phyloP scores from a whole-genome alignment of 2,888 invertebrate species.

The Eilema caniola region DNA sequence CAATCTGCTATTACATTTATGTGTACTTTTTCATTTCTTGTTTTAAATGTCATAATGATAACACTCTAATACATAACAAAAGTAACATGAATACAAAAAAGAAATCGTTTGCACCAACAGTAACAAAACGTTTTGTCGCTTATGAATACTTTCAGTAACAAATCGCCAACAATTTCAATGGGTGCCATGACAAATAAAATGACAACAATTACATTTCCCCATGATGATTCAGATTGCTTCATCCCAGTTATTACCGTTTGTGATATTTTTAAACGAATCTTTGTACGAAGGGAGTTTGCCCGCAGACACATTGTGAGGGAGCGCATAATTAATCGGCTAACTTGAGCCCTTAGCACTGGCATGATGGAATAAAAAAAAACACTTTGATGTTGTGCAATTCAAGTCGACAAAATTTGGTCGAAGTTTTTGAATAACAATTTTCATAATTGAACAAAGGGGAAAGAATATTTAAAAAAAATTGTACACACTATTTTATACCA shows the following conservation, averaged over 20 bases:
- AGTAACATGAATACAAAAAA: conserved; percentile 9
- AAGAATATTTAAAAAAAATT: too few species aligned
- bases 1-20: too few species aligned
- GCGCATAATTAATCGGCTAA: conserved; percentile 31
- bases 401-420: not conserved
- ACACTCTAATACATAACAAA: not conserved
- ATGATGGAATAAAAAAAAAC: conserved; percentile 7
- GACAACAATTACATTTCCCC: conserved; percentile 58
- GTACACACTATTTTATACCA: too few species aligned
- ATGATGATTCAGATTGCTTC: conserved; percentile 49
- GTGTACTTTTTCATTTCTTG: too few species aligned
- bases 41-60: too few species aligned
- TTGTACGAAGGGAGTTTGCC: conserved; percentile 34
- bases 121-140: conserved; percentile 38
- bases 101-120: conserved; percentile 18
- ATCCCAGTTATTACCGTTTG: conserved; percentile 49
- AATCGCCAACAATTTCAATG: conserved; percentile 57
- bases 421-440: conserved; percentile 8
- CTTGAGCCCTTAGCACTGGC: conserved; percentile 2
- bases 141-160: conserved; percentile 51
- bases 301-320: not conserved
- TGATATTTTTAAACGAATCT: conserved; percentile 51
- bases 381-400: not conserved
- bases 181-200: conserved; percentile 56
- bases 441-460: not conserved